A percentile compares a stretch with the other conserved stretches of the same genome.
Conservation (phyloP, 2,797 vertebrate species). For the Xiphophorus birchmanni region DNA sequence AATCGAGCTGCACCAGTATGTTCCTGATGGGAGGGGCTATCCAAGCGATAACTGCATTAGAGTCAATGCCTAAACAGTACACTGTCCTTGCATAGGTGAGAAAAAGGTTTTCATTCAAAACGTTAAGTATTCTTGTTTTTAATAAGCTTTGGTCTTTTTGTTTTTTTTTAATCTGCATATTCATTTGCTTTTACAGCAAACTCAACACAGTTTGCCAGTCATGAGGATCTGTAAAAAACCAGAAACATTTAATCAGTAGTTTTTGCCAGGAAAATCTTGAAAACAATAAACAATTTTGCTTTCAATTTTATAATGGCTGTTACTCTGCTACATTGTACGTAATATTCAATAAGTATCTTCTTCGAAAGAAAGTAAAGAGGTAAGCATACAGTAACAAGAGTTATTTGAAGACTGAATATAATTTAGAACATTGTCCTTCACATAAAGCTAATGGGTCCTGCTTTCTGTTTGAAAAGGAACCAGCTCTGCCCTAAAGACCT, state of each 20-base stretch:
- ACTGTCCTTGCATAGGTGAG: not conserved
- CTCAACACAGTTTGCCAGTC: not conserved
- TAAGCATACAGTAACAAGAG: slow-evolving; percentile 11
- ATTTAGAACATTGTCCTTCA: slow-evolving; percentile 20
- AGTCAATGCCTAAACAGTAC: not conserved
- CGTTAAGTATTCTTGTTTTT: not conserved
- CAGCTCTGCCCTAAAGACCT: slow-evolving; percentile 29
- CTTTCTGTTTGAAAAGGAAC: slow-evolving; percentile 26
- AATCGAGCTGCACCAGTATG: not conserved
- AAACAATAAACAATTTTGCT: not conserved
- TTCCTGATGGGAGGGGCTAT: not conserved
- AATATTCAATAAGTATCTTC: slow-evolving; percentile 8
- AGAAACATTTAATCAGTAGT: not conserved
- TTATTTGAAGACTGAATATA: slow-evolving; percentile 17
- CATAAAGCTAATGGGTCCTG: slow-evolving; percentile 30
- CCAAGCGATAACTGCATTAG: not conserved
- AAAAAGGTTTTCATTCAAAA: not conserved
- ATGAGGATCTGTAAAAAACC: not conserved
- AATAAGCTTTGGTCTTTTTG: not conserved
- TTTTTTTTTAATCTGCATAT: not conserved
- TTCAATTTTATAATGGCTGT: slow-evolving; percentile 15
- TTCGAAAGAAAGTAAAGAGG: slow-evolving; percentile 16
- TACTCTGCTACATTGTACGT: slow-evolving; percentile 1
- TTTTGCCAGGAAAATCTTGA: not conserved
- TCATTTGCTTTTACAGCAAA: not conserved